These are phyloP conservation scores for Tauraco hartlaubi DNA, from an alignment of 2,797 vertebrate genomes.

Conservation along the genomic window DNA sequence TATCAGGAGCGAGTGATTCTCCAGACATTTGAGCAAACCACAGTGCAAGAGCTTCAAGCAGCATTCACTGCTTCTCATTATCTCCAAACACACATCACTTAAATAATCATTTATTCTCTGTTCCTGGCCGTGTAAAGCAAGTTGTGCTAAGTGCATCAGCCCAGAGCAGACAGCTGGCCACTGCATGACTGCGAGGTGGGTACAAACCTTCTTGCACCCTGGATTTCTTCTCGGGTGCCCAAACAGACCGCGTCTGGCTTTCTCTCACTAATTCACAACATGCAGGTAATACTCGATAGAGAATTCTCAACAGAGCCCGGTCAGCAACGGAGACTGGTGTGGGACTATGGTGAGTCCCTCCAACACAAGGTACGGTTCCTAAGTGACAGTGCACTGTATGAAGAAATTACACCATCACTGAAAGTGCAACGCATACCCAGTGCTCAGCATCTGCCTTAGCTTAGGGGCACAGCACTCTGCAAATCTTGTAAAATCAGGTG, in stretches of 20 bases:
- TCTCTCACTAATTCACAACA: neutral
- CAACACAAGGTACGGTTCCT: neutral
- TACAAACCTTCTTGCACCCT: neutral
- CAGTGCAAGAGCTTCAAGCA: neutral
- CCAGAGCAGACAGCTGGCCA: neutral
- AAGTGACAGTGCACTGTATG: neutral
- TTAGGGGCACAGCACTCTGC: slow-evolving; percentile 27
- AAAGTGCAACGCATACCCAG: neutral
- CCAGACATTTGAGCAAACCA: neutral
- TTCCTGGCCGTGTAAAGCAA: neutral
- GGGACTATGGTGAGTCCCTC: neutral
- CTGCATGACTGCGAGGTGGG: neutral
- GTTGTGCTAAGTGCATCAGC: neutral
- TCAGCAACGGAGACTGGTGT: neutral
- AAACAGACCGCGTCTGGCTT: neutral
- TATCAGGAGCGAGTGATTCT: neutral
- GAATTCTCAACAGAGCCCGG: neutral
- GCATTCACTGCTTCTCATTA: neutral
- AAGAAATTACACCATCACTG: neutral
- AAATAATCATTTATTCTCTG: neutral
- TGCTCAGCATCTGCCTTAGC: slow-evolving; percentile 29
- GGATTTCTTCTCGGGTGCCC: neutral
- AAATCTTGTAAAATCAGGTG: slow-evolving; percentile 72
- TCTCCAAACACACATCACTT: neutral
- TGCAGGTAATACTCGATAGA: neutral